Percentiles rank a stretch among this genome's conserved stretches.
These are phyloP conservation scores for Loris lydekkerianus DNA, from an alignment of 2,797 vertebrate species.

Conservation along the genomic window DNA sequence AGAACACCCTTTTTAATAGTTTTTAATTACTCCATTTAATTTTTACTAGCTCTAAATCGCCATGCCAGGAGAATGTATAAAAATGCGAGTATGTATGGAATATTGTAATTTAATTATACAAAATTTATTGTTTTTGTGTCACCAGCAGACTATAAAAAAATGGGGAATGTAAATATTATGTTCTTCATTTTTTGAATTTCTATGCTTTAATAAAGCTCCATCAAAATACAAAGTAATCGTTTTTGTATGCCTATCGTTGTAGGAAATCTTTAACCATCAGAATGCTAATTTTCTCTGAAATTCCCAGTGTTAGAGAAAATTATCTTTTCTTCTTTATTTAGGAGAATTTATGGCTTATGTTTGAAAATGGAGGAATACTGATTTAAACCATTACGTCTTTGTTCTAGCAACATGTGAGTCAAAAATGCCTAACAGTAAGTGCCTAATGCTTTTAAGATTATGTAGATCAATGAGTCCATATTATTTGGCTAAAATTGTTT, in stretches of 20 bases:
- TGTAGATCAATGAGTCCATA: neutral
- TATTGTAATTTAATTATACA: neutral
- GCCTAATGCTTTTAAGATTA: neutral
- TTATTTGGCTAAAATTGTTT: too few relatives aligned
- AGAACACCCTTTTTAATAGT: neutral
- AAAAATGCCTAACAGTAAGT: neutral
- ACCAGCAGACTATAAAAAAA: neutral
- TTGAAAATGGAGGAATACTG: neutral
- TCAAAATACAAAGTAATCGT: neutral
- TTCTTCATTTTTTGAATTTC: neutral
- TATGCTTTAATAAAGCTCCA: neutral
- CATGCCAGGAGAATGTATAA: neutral
- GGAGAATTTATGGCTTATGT: neutral
- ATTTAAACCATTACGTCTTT: neutral
- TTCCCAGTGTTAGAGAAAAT: neutral
- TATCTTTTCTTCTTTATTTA: neutral
- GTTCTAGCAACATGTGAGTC: neutral
- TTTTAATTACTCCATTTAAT: neutral
- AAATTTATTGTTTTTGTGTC: neutral
- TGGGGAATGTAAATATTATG: rapidly evolving
- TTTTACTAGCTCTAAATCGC: neutral
- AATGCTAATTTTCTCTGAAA: neutral
- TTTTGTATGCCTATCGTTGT: neutral
- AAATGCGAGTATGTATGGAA: neutral
- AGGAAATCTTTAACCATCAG: neutral